Evolutionary conservation across 2,797 vertebrate species (phyloP).

Genomic region (Gymnothorax reevesii): DNA sequence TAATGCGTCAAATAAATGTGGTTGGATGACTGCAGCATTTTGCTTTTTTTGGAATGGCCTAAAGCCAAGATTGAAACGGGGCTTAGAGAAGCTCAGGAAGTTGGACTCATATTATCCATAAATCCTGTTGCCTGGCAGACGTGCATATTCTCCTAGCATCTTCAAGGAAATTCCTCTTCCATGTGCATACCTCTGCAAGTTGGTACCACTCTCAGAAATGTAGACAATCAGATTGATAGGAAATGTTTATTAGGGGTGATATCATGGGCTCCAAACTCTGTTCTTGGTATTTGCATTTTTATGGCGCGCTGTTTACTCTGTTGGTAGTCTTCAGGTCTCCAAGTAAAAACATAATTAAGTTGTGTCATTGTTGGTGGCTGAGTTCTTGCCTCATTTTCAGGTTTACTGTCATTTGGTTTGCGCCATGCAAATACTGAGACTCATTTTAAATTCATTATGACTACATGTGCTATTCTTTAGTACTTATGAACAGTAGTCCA

Average conservation of each 20-base stretch:
- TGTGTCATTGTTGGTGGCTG: neutral
- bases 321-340: constrained; percentile 35
- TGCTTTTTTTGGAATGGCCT: constrained; percentile 35
- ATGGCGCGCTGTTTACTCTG: constrained; percentile 28
- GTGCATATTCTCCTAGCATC: constrained; percentile 52
- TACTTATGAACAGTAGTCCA: neutral
- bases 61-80: constrained; percentile 9
- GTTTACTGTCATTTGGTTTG: neutral
- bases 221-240: constrained; percentile 47
- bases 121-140: constrained; percentile 40
- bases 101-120: constrained; percentile 37
- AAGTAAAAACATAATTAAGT: neutral
- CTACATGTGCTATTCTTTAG: neutral
- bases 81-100: constrained; percentile 24
- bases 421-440: neutral
- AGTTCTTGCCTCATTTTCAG: neutral
- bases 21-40: constrained; percentile 38
- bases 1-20: neutral
- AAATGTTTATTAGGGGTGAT: constrained; percentile 59
- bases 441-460: neutral
- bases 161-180: constrained; percentile 55
- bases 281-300: constrained; percentile 42
- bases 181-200: constrained; percentile 61
- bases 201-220: constrained; percentile 62
- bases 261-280: constrained; percentile 45